phyloP scores from a whole-genome alignment of 2,113 vertebrate species.

The Tonatia bakeri region DNA sequence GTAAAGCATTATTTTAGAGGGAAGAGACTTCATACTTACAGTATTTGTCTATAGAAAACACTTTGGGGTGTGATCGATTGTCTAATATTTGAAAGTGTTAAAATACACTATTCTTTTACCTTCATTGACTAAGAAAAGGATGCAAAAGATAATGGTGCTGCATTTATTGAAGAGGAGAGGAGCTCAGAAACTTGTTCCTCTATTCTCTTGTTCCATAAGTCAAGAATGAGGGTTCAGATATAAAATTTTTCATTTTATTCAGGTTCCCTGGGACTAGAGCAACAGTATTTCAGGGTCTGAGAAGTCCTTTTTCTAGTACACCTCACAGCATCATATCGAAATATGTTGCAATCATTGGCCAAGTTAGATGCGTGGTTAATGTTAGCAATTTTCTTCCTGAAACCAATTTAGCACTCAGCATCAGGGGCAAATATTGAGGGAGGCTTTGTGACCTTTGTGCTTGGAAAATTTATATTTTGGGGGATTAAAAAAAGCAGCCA shows the following conservation, averaged over 20 bases:
- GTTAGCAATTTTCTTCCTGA: slow-evolving; percentile 47
- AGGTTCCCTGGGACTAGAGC: neutral
- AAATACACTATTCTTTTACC: neutral
- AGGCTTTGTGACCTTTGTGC: neutral
- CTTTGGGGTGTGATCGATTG: neutral
- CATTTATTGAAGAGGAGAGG: neutral
- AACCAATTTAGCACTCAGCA: slow-evolving; percentile 19
- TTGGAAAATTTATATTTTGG: slow-evolving; percentile 27
- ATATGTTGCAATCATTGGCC: slow-evolving; percentile 1
- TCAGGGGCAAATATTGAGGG: neutral
- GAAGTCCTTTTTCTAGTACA: neutral
- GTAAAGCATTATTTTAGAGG: neutral
- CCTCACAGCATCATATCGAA: neutral
- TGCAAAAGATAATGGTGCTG: neutral
- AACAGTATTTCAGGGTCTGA: neutral
- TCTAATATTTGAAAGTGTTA: neutral
- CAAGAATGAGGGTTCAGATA: neutral
- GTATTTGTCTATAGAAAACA: neutral
- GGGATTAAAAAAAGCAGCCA: neutral
- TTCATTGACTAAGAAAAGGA: neutral
- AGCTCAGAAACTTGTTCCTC: neutral
- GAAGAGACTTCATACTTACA: neutral
- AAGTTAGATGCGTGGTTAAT: slow-evolving; percentile 18
- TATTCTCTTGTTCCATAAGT: neutral
- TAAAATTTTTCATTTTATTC: neutral